Conservation (phyloP, 2,888 invertebrate species). For the Nemoura dubitans region DNA sequence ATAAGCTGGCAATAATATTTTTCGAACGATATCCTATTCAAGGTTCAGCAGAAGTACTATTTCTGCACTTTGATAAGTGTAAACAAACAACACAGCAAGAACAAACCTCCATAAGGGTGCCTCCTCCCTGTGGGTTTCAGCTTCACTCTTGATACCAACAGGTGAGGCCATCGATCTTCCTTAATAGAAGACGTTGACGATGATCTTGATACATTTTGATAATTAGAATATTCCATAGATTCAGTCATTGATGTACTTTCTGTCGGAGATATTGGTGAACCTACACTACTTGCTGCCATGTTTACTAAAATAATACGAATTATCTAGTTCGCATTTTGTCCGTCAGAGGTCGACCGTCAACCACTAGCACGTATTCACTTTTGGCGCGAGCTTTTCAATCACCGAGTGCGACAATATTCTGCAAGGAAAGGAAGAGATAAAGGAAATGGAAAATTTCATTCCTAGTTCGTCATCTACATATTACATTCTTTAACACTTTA, state of each 20-base stretch:
- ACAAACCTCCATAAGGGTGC: not conserved
- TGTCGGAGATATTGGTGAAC: constrained; percentile 59
- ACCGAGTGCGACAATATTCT: no score
- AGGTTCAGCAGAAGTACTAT: no score
- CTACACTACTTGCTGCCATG: constrained; percentile 59
- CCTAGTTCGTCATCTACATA: no score
- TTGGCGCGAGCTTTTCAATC: no score
- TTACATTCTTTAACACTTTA: no score
- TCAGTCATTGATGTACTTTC: constrained; percentile 54
- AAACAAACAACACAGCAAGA: not conserved
- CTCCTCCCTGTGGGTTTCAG: constrained; percentile 19
- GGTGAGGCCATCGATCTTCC: constrained; percentile 62
- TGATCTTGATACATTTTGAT: constrained; percentile 63
- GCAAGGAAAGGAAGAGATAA: no score
- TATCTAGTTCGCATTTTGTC: not conserved
- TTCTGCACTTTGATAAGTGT: not conserved
- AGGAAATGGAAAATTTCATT: no score
- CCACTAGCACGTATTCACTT: no score
- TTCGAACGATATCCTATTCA: not conserved
- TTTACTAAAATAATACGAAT: constrained; percentile 51
- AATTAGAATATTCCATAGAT: constrained; percentile 52
- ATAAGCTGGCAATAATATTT: not conserved
- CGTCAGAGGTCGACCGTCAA: not conserved
- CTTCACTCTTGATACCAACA: constrained; percentile 45
- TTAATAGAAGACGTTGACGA: constrained; percentile 67